A percentile compares a stretch with the other conserved stretches of the same genome.
phyloP scores from a whole-genome alignment of 2,113 vertebrate species.

The Mustela nigripes region DNA sequence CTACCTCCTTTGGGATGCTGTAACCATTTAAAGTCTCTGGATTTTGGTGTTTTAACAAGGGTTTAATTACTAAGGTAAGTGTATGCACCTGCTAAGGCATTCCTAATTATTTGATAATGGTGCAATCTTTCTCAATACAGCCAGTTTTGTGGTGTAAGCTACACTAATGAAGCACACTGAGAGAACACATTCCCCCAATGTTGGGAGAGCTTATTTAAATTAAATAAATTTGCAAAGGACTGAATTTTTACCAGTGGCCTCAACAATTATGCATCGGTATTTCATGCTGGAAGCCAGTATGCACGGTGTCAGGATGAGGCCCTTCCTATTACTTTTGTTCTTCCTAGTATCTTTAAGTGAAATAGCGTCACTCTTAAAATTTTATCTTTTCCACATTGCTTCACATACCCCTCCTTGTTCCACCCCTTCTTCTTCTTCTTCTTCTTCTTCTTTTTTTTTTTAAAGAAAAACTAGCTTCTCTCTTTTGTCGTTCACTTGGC shows the following conservation, averaged over 20 bases:
- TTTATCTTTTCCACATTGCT: constrained; percentile 45
- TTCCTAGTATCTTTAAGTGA: constrained; percentile 72
- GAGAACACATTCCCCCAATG: constrained; percentile 86
- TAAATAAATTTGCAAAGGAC: constrained; percentile 86
- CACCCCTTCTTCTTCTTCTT: background rate
- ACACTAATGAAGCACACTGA: constrained; percentile 91
- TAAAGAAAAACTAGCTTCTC: background rate
- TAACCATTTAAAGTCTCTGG: constrained; percentile 94
- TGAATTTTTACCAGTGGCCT: constrained; percentile 80
- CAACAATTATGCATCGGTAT: constrained; percentile 72
- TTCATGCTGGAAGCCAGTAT: constrained; percentile 28
- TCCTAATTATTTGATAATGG: constrained; percentile 95
- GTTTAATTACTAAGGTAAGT: constrained; percentile 98
- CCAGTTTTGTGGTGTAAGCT: constrained; percentile 90
- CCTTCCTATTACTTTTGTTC: constrained; percentile 58
- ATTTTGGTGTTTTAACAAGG: constrained; percentile 97
- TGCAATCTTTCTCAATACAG: constrained; percentile 93
- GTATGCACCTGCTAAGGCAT: constrained; percentile 95
- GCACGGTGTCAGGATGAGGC: background rate
- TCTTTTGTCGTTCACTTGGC: constrained; percentile 80
- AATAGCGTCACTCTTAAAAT: constrained; percentile 61
- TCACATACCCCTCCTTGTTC: constrained; percentile 65
- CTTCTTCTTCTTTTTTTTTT: background rate
- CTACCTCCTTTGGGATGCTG: constrained; percentile 92
- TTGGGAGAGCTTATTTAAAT: constrained; percentile 89